A percentile compares a stretch with the other conserved stretches of the same genome.
Conservation (phyloP, 1,140 invertebrate species). For the Philaenus spumarius region DNA sequence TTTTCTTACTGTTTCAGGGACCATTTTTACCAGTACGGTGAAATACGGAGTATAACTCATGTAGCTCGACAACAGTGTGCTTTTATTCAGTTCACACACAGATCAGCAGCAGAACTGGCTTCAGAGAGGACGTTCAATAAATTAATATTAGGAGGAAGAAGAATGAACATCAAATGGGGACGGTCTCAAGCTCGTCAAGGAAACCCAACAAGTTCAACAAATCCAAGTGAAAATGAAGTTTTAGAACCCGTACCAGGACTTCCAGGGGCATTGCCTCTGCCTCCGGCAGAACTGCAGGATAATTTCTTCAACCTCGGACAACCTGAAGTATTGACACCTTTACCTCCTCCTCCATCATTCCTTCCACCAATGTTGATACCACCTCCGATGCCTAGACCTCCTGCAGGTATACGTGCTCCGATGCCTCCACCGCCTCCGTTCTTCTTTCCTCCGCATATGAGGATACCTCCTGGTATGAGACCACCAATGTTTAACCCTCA, state of each 20-base stretch:
- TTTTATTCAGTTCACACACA: slow-evolving; percentile 93
- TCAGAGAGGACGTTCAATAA: slow-evolving; percentile 97
- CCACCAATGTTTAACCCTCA: slow-evolving; percentile 29
- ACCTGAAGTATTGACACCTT: slow-evolving; percentile 47
- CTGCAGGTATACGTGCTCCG: slow-evolving; percentile 29
- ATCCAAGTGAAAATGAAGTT: slow-evolving; percentile 38
- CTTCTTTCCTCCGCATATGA: slow-evolving; percentile 42
- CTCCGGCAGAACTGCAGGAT: slow-evolving; percentile 67
- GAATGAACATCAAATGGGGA: slow-evolving; percentile 96
- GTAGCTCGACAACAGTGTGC: slow-evolving; percentile 93
- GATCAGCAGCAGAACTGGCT: slow-evolving; percentile 83
- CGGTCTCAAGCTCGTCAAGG: slow-evolving; percentile 65
- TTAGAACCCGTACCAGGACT: slow-evolving; percentile 85
- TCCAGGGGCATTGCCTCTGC: slow-evolving; percentile 67
- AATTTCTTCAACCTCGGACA: slow-evolving; percentile 76
- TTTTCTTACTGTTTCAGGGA: slow-evolving; percentile 47
- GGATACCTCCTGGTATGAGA: slow-evolving; percentile 46
- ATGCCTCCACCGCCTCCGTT: slow-evolving; percentile 32
- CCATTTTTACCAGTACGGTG: slow-evolving; percentile 99
- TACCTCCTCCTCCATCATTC: slow-evolving; percentile 51
- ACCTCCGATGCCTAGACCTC: slow-evolving; percentile 43
- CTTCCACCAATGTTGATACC: slow-evolving; percentile 50
- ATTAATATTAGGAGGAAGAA: slow-evolving; percentile 75
- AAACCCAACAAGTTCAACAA: slow-evolving; percentile 37
- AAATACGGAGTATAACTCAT: slow-evolving; percentile 89